phyloP scores from a whole-genome alignment of 2,113 vertebrate species.

The Centropristis striata region DNA sequence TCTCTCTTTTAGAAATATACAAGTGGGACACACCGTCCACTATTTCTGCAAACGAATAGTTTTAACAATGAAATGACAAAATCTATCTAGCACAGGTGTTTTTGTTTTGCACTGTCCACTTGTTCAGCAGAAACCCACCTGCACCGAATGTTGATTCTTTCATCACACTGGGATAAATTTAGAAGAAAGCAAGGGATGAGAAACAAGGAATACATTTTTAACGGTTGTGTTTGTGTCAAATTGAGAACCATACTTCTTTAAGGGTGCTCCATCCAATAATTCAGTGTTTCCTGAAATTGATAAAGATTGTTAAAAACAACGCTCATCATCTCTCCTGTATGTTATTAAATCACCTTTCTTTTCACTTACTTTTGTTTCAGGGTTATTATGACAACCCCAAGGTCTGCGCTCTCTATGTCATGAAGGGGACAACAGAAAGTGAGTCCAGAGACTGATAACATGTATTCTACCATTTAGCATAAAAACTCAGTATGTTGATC shows the following conservation, averaged over 20 bases:
- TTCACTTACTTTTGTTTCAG: conserved; percentile 78
- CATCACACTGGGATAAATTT: background rate
- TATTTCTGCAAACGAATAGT: background rate
- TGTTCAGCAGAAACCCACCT: conserved; percentile 3
- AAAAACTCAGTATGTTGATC: background rate
- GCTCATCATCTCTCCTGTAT: background rate
- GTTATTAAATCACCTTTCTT: background rate
- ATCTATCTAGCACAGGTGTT: background rate
- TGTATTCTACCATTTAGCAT: background rate
- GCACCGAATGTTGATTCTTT: background rate
- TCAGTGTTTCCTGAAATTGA: background rate
- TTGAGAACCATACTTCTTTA: background rate
- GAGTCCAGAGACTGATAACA: conserved; percentile 65
- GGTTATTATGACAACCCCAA: conserved; percentile 99
- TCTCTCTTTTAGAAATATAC: background rate
- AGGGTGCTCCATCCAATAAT: background rate
- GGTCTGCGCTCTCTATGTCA: conserved; percentile 96
- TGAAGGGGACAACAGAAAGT: conserved; percentile 97
- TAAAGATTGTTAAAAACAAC: background rate
- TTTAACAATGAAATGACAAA: background rate
- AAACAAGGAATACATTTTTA: background rate
- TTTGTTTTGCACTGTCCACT: background rate
- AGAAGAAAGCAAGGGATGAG: background rate
- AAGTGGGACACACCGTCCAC: background rate
- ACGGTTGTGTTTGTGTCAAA: background rate